Evolutionary conservation across 2,888 invertebrate genomes (phyloP), one percentile per base, ranked within the genome.

Genomic region (Xestia sexstrigata): DNA sequence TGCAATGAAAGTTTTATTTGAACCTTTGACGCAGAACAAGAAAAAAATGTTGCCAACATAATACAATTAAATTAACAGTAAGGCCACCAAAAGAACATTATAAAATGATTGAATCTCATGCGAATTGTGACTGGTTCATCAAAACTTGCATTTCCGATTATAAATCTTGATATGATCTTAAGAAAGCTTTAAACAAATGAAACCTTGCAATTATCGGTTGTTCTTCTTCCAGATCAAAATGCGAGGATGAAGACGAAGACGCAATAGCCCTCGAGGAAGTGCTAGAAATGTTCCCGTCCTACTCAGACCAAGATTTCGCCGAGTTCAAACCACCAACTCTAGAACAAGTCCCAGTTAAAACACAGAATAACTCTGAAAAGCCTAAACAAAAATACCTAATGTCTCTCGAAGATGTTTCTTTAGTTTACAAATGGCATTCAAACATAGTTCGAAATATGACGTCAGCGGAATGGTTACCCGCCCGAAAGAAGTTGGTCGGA

Each of bases 171-270:
- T 26, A 15, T 8, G 49, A 49, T 47, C 17, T 47, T 5, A 47
- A 47, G 47, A 47, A 45, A 17, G 23, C 6, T 49, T 20, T 30
- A 49, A 49, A 30, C 4, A 63, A 39, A 11, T 75, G 11, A 42
- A 63, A 13, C n/a, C 30, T 30, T 58, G 1, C 45, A 45, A 23
- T 4, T 35, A 42, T 23, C 26, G 4, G 0, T 30, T 20, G 9
- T 30, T 73, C 39, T n/a, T 15, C 13, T 52, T 83, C 67, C 71
- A 97, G 97, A 90, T 97, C 97, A 0, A 97, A 97, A 93, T 98
- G 97, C 74, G 97, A 97, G 87, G 97, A 97, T 35, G 97, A 97
- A 90, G 97, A 98, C 35, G 98, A 98, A 89, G 98, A 98, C 82
- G 97, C 98, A 30, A 96, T 97, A 78, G 97, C 97, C 0, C 92